Evolutionary conservation across 1,140 invertebrate genomes (phyloP).

Genomic region (Leptinotarsa texana): DNA sequence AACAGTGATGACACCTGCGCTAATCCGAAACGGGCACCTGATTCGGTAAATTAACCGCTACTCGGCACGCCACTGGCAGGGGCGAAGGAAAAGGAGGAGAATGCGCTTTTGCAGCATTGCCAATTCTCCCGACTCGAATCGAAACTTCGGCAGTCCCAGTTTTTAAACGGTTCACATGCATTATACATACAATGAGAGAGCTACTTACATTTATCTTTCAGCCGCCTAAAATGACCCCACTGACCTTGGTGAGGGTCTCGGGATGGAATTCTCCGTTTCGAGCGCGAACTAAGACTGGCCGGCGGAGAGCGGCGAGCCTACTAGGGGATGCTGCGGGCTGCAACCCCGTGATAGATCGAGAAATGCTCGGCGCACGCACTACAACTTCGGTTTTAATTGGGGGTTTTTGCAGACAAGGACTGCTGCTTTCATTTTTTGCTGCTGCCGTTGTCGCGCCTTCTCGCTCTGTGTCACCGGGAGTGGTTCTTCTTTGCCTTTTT

Average conservation of each 20-base stretch:
- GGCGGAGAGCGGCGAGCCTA: constrained; percentile 50
- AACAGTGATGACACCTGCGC: too few species aligned
- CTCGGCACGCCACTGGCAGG: neutral
- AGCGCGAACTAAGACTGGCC: constrained; percentile 52
- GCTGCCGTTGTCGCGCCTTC: constrained; percentile 22
- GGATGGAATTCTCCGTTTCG: constrained; percentile 15
- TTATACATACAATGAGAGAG: constrained; percentile 6
- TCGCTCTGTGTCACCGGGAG: neutral
- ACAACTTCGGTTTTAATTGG: constrained; percentile 55
- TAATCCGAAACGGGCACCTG: neutral
- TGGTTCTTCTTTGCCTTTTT: neutral
- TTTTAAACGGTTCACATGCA: constrained; percentile 42
- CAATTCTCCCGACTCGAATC: constrained; percentile 21
- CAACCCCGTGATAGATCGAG: constrained; percentile 55
- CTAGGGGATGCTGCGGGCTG: constrained; percentile 53
- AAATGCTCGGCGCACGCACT: constrained; percentile 56
- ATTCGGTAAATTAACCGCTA: too few species aligned
- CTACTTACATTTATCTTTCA: neutral
- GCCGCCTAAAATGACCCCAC: neutral
- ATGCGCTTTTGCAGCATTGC: constrained; percentile 17
- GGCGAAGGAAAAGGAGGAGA: neutral
- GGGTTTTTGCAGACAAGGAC: constrained; percentile 52
- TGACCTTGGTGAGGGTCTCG: constrained; percentile 1
- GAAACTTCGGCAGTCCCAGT: constrained; percentile 21
- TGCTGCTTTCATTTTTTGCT: constrained; percentile 37